Evolutionary conservation across 1,140 invertebrate genomes (phyloP).

Genomic region (Anoplophora glabripennis): DNA sequence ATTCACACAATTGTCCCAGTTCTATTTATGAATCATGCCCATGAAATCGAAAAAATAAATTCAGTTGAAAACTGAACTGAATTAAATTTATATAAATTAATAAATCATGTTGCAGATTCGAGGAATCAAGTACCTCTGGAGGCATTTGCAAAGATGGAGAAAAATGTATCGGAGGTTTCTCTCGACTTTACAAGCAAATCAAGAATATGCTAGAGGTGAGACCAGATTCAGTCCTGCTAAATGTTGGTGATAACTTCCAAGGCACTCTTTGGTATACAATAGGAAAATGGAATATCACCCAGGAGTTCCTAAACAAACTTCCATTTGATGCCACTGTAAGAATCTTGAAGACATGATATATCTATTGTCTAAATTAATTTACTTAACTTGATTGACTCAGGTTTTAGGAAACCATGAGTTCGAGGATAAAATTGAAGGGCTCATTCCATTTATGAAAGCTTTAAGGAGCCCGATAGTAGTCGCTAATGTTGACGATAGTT

Average conservation of each 20-base stretch:
- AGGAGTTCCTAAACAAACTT: slow-evolving; percentile 73
- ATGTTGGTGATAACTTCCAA: slow-evolving; percentile 82
- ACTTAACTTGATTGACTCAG: slow-evolving; percentile 49
- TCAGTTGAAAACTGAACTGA: too few species aligned
- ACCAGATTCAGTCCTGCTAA: slow-evolving; percentile 67
- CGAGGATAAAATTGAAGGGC: slow-evolving; percentile 70
- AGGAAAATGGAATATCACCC: slow-evolving; percentile 69
- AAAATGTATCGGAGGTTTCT: slow-evolving; percentile 70
- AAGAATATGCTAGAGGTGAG: slow-evolving; percentile 53
- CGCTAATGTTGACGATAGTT: slow-evolving; percentile 71
- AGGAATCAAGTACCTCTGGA: slow-evolving; percentile 61
- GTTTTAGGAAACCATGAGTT: slow-evolving; percentile 89
- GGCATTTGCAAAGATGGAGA: slow-evolving; percentile 59
- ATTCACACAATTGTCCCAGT: too few species aligned
- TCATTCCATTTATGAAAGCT: slow-evolving; percentile 69
- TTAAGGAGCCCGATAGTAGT: slow-evolving; percentile 67
- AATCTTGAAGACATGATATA: too few species aligned
- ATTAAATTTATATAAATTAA: too few species aligned
- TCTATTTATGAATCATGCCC: too few species aligned
- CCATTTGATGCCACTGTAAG: slow-evolving; percentile 76
- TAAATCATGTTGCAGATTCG: slow-evolving; percentile 56
- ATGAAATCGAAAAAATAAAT: too few species aligned
- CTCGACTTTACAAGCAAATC: slow-evolving; percentile 62
- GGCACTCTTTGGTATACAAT: slow-evolving; percentile 82
- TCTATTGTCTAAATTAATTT: too few species aligned